A percentile compares a stretch with the other conserved stretches of the same genome.
Evolutionary conservation across 2,113 vertebrate genomes (phyloP).

Genomic region (Pantherophis guttatus): DNA sequence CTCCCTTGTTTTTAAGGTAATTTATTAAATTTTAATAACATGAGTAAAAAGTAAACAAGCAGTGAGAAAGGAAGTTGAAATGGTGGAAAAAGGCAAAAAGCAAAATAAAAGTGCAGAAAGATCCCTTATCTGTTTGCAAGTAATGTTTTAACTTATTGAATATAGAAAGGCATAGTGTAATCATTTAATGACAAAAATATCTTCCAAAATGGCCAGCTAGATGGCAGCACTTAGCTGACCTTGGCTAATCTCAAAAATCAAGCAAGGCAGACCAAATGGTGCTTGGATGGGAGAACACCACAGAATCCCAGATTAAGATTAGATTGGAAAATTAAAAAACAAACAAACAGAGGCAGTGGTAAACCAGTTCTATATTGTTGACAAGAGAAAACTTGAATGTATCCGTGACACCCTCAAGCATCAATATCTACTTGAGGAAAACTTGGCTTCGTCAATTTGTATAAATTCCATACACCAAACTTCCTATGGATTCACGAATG

Average conservation of each 20-base stretch:
- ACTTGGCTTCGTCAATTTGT: background rate
- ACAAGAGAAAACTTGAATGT: background rate
- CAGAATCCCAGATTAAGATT: background rate
- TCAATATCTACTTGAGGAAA: background rate
- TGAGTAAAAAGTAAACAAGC: background rate
- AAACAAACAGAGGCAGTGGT: background rate
- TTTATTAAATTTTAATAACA: background rate
- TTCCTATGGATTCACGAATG: background rate
- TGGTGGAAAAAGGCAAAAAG: background rate
- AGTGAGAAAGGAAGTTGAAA: background rate
- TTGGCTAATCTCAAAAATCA: background rate
- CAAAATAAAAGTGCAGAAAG: background rate
- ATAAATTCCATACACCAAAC: background rate
- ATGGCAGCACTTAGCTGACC: background rate
- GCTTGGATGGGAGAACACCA: background rate
- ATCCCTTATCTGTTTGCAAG: background rate
- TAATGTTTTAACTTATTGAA: background rate
- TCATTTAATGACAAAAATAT: background rate
- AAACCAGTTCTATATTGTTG: background rate
- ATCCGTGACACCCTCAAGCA: background rate
- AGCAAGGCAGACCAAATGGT: background rate
- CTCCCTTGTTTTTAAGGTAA: background rate
- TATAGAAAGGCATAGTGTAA: background rate
- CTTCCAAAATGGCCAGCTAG: background rate
- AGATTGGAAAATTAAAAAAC: background rate